Base-by-base conservation (phyloP, 2,888 invertebrate genomes). In the Ditylenchus weischeri region DNA sequence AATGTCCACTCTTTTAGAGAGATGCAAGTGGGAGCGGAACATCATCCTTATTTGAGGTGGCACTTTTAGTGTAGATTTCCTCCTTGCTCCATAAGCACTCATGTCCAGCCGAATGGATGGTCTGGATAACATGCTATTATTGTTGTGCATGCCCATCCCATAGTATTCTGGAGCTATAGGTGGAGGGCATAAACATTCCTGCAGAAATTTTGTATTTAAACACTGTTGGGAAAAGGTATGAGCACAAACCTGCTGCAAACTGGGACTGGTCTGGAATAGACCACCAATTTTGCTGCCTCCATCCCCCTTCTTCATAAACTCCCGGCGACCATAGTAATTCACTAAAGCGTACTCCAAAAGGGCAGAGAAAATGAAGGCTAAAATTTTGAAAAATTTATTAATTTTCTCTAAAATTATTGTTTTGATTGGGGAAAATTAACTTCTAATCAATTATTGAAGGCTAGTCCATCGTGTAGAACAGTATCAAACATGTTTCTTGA, bases 331-430 rank as follows among this genome's bases (percentile, higher is more conserved):
- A 68, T 79, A 79, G 69, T 82, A 82, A 87, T 96, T 96, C 79
- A 96, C 96, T 72, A 96, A 88, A 66, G 96, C 95, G 84, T 96
- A 96, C 87, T 96, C 96, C 70, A 96, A 88, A 76, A 96, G 86
- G 35, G 96, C 95, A 60, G 94, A 93, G 84, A 96, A 96, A 63
- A 96, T 95, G 86, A 96, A 96, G 62, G 95, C 95, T 78, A 95
- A 69, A 62, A 0, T 38, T 29, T 35, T 8, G 63, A 10, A 65
- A 15, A n/a, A 64, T 21, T 10, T 63, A 64, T 65, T 23, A 15
- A 64, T 59, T 59, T 59, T 29, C 23, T 13, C 23, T 54, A 13
- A 54, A 54, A 23, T 43, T 29, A 5, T 29, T 29, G 2, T 5
- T 29, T 29, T 29, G 29, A 4, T 29, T 29, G 29, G 29, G 29